Evolutionary conservation across 2,797 vertebrate species (phyloP).

Genomic region (Sitta carolinensis): DNA sequence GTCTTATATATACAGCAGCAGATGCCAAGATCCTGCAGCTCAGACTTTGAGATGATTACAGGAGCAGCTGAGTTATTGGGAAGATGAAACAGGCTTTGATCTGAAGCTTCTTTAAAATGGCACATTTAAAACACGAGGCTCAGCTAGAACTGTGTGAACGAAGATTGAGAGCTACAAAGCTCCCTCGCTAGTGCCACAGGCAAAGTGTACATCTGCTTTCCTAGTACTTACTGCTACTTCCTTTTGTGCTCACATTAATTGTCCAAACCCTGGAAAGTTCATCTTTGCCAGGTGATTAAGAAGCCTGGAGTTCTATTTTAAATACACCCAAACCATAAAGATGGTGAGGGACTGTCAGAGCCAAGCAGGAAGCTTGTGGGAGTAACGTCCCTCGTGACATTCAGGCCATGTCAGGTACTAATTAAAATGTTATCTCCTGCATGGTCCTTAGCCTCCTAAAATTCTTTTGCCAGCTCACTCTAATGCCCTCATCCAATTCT

Average conservation of each 20-base stretch:
- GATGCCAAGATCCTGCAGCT: slow-evolving; percentile 10
- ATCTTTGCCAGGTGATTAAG: background rate
- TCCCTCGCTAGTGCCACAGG: background rate
- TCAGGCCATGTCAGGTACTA: background rate
- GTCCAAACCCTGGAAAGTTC: background rate
- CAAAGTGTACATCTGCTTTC: background rate
- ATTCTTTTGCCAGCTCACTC: background rate
- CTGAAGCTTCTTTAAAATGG: slow-evolving; percentile 16
- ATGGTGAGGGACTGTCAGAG: background rate
- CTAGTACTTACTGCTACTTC: background rate
- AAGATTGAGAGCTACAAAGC: slow-evolving; percentile 27
- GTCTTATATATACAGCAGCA: slow-evolving; percentile 30
- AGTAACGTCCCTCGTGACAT: background rate
- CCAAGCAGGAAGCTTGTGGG: background rate
- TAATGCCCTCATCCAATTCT: background rate
- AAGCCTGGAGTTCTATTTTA: background rate
- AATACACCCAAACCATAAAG: background rate
- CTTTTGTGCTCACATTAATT: slow-evolving; percentile 4
- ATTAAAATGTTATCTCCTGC: background rate
- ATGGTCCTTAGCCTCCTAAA: background rate
- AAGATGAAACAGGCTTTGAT: slow-evolving; percentile 11
- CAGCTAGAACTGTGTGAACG: background rate
- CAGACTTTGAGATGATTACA: slow-evolving; percentile 11
- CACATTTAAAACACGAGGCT: slow-evolving; percentile 26
- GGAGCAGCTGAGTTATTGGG: background rate